Base-by-base conservation (phyloP, 2,888 invertebrate genomes). In the Philaethria dido region DNA sequence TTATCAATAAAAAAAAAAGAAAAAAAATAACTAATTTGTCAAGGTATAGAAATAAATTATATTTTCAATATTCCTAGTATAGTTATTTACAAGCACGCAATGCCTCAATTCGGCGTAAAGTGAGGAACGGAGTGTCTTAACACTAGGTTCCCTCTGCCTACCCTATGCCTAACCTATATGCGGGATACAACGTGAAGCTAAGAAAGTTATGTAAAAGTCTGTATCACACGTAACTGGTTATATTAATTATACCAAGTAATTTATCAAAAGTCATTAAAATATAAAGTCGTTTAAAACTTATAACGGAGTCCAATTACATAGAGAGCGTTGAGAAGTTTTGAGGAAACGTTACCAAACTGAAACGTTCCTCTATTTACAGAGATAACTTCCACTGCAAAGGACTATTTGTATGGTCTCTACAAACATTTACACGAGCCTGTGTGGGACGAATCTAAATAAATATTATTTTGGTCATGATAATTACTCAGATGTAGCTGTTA, bases 351-450 rank as follows among this genome's bases (percentile, higher is more conserved):
- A 57, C n/a, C 36, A 36, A 48, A 22, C 33, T 20, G 20, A 4
- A 22, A 13, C n/a, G 25, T 48, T 16, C 16, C 16, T 3, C 13
- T 59, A 11, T 64, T 50, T 59, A 18, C 50, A 20, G 42, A 59
- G 29, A 29, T 42, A 42, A 59, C 64, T 42, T 42, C 11, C 48
- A 47, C 22, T 59, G 48, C 59, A 59, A 42, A 64, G 48, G 39
- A 33, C 42, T 59, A 25, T 64, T 59, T 64, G 48, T 13, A 33
- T 9, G 33, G 60, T 8, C 45, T 33, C 29, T n/a, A 1, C 29
- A 45, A 44, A 60, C 59, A 18, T 14, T 60, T 18, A 18, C 44
- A 5, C 3, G 45, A 25, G 45, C 1, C 45, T 25, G 57, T 13
- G 39, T 6, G 39, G 42, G 45, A 47, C 33, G 59, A 29, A 18